These are phyloP conservation scores for Chelon labrosus DNA, from an alignment of 2,797 vertebrate genomes.

Conservation along the genomic window DNA sequence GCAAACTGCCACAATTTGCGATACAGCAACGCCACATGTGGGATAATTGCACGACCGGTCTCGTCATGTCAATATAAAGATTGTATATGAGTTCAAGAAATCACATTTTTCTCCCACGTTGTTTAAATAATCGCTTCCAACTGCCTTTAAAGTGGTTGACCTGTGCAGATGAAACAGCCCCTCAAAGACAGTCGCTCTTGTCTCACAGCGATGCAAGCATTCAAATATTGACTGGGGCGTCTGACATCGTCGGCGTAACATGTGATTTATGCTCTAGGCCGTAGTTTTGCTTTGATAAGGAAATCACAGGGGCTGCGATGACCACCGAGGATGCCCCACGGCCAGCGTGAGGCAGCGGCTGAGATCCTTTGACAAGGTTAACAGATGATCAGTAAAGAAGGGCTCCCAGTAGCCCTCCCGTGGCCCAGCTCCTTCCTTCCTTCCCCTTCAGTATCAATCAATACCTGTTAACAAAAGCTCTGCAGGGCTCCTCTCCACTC, in stretches of 20 bases:
- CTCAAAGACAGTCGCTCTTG: neutral
- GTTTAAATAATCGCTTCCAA: conserved; percentile 6
- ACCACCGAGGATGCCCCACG: conserved; percentile 27
- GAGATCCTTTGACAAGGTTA: conserved; percentile 71
- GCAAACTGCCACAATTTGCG: conserved; percentile 11
- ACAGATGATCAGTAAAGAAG: conserved; percentile 71
- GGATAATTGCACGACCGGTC: conserved; percentile 8
- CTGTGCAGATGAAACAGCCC: neutral
- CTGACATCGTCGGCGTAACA: conserved; percentile 16
- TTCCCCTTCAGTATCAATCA: conserved; percentile 66
- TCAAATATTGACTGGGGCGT: conserved; percentile 35
- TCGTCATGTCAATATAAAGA: conserved; percentile 2
- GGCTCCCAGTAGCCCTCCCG: conserved; percentile 47
- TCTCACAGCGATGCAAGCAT: conserved; percentile 9
- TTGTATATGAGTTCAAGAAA: neutral
- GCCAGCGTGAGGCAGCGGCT: conserved; percentile 12
- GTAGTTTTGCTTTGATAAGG: conserved; percentile 51
- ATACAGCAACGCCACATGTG: neutral
- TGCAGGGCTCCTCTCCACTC: conserved; percentile 62
- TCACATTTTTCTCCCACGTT: neutral
- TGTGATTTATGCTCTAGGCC: conserved; percentile 26
- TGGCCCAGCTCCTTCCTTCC: conserved; percentile 13
- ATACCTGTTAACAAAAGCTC: conserved; percentile 79
- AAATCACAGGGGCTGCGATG: conserved; percentile 48
- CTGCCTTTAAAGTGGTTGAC: conserved; percentile 1